Conservation (phyloP, 2,888 invertebrate species). For the Clanis bilineata region DNA sequence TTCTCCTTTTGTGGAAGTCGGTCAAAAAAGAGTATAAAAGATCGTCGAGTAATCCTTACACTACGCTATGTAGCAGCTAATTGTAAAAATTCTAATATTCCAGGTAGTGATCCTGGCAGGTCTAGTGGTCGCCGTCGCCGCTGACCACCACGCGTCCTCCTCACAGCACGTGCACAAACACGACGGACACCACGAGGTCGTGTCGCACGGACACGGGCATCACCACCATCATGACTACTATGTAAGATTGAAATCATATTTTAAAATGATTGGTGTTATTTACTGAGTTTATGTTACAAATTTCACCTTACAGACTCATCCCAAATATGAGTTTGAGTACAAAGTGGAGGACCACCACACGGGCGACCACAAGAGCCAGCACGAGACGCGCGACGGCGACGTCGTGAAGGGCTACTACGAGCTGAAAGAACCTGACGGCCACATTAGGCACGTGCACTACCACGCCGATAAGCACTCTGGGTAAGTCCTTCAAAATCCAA, state of each 20-base stretch:
- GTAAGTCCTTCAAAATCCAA: no score
- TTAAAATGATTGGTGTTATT: background rate
- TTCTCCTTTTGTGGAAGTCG: no score
- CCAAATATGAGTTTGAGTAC: conserved; percentile 56
- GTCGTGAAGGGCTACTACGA: conserved; percentile 82
- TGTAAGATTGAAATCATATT: background rate
- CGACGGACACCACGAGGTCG: conserved; percentile 19
- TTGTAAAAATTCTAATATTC: background rate
- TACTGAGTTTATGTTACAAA: background rate
- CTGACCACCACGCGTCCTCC: conserved; percentile 8
- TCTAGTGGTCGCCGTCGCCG: background rate
- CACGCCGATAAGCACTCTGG: conserved; percentile 63
- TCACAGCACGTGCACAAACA: conserved; percentile 22
- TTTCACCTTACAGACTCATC: conserved; percentile 26
- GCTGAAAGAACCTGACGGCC: conserved; percentile 39
- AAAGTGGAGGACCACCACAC: conserved; percentile 77
- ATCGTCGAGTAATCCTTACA: no score
- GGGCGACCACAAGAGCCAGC: conserved; percentile 80
- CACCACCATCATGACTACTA: conserved; percentile 21
- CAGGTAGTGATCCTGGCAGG: background rate
- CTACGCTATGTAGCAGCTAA: background rate
- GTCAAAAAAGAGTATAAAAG: no score
- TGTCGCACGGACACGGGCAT: conserved; percentile 11
- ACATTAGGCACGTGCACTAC: conserved; percentile 72
- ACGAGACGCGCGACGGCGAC: conserved; percentile 80